Evolutionary conservation across 2,113 vertebrate species (phyloP).

Genomic region (Naja naja): DNA sequence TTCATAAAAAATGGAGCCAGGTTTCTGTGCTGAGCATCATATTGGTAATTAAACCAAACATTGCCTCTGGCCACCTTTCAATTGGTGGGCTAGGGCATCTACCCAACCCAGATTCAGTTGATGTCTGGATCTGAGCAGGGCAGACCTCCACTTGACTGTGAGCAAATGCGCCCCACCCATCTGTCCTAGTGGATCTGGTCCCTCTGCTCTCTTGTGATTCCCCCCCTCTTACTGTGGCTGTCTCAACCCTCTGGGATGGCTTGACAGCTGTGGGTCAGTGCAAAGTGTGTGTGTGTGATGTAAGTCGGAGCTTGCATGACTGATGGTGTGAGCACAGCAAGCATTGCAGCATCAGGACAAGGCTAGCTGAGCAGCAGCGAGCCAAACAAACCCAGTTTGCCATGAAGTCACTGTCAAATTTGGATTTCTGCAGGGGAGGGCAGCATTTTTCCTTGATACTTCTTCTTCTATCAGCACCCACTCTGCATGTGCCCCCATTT

Average conservation of each 20-base stretch:
- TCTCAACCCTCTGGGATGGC: background rate
- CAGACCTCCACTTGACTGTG: background rate
- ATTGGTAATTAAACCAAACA: background rate
- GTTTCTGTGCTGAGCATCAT: background rate
- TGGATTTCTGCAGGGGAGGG: background rate
- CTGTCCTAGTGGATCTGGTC: background rate
- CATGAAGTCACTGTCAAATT: background rate
- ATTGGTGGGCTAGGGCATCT: background rate
- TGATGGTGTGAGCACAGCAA: background rate
- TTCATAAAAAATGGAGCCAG: background rate
- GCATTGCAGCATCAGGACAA: background rate
- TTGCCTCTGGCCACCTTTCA: background rate
- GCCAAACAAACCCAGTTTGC: background rate
- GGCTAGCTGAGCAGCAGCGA: background rate
- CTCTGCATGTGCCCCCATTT: background rate
- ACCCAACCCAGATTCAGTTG: background rate
- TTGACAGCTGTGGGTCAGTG: background rate
- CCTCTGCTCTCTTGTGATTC: background rate
- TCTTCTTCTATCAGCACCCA: background rate
- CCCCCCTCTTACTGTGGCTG: background rate
- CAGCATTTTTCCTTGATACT: background rate
- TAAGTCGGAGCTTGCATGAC: background rate
- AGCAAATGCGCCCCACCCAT: background rate
- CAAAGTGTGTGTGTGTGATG: background rate
- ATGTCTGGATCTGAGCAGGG: background rate